Evolutionary conservation across 2,888 invertebrate species (phyloP).

Genomic region (Caenorhabditis japonica): DNA sequence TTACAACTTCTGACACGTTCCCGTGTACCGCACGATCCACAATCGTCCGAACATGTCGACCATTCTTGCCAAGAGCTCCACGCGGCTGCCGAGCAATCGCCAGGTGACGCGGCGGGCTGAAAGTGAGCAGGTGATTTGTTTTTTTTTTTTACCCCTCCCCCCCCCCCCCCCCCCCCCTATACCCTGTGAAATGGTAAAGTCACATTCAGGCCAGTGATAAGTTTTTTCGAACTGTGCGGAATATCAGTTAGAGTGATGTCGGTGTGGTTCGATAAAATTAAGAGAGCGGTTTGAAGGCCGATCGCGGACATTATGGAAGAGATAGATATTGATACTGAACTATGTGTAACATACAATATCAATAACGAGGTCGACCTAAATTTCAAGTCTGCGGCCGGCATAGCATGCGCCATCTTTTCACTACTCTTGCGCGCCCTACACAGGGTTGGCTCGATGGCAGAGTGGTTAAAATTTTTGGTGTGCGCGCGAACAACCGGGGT

Average conservation of each 20-base stretch:
- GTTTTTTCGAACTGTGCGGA: constrained; percentile 15
- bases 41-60: constrained; percentile 65
- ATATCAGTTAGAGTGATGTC: constrained; percentile 20
- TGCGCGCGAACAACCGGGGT: too few species aligned
- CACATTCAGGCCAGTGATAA: constrained; percentile 23
- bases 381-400: too few species aligned
- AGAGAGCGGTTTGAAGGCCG: constrained; percentile 40
- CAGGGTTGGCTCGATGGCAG: too few species aligned
- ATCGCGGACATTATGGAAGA: constrained; percentile 17
- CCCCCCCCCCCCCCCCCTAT: too few species aligned
- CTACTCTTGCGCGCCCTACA: too few species aligned
- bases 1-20: constrained; percentile 63
- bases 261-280: constrained; percentile 38
- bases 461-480: too few species aligned
- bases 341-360: too few species aligned
- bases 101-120: constrained; percentile 1
- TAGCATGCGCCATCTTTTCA: too few species aligned
- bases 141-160: too few species aligned
- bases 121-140: too few species aligned
- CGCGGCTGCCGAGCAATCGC: constrained; percentile 46
- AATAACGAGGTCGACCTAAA: too few species aligned
- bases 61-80: constrained; percentile 68
- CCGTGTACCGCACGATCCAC: constrained; percentile 67
- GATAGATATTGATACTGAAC: not conserved
- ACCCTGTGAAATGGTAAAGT: too few species aligned